Evolutionary conservation across 2,113 vertebrate genomes (phyloP).

Genomic region (Corydoras maculifer): DNA sequence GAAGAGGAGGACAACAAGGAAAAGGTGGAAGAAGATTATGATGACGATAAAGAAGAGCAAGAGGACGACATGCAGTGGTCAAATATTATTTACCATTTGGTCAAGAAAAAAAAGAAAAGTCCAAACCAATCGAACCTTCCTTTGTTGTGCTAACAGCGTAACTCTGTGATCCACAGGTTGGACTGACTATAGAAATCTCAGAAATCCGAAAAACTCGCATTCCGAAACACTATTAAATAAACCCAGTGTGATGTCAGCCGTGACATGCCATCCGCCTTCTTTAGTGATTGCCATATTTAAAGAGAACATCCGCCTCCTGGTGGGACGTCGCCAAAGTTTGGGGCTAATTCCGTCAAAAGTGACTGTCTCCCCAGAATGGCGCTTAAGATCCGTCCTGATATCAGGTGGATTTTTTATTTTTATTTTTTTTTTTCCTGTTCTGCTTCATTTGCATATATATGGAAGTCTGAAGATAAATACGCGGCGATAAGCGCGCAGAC

Average conservation of each 20-base stretch:
- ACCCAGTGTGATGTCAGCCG: constrained; percentile 29
- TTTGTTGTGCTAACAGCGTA: no score
- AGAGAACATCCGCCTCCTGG: constrained; percentile 1
- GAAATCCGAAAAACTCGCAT: constrained; percentile 9
- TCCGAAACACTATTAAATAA: constrained; percentile 41
- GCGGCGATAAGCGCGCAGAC: constrained; percentile 8
- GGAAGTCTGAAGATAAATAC: constrained; percentile 20
- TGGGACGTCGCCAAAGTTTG: constrained; percentile 4
- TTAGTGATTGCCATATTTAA: constrained; percentile 1
- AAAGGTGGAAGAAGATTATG: no score
- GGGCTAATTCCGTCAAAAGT: constrained; percentile 8
- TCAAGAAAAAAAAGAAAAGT: no score
- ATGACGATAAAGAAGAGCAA: no score
- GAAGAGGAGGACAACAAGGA: no score
- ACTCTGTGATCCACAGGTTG: no score
- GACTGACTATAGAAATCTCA: no score
- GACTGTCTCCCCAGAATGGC: constrained; percentile 14
- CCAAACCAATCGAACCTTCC: no score
- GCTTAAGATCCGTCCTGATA: constrained; percentile 29
- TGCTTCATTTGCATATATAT: constrained; percentile 33
- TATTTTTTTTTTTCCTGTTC: not conserved
- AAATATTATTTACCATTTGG: no score
- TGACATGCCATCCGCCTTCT: not conserved
- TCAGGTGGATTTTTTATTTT: constrained; percentile 11
- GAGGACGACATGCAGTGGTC: no score